phyloP scores from a whole-genome alignment of 2,888 invertebrate genomes.

The Aphodius granarius region DNA sequence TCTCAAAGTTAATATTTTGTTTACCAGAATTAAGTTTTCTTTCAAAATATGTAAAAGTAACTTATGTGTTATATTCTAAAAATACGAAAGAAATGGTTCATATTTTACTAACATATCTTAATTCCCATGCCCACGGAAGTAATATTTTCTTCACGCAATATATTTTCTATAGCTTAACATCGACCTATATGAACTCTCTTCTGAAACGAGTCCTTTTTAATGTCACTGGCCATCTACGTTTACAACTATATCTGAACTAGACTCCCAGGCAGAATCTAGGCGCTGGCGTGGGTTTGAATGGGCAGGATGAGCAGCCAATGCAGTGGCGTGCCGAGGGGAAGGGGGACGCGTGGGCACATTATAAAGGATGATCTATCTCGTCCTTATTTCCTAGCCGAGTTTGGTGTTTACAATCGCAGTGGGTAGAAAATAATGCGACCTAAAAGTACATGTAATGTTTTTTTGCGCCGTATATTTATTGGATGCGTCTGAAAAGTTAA shows the following conservation, averaged over 20 bases:
- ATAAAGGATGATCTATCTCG: not conserved
- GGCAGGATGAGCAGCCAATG: not conserved
- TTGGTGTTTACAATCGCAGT: not conserved
- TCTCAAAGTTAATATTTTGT: too few species aligned
- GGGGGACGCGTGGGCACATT: not conserved
- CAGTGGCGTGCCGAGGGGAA: not conserved
- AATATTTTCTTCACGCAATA: too few species aligned
- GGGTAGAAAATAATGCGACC: not conserved
- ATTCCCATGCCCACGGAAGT: too few species aligned
- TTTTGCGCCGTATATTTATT: not conserved
- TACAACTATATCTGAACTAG: not conserved
- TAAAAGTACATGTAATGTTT: not conserved
- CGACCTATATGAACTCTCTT: not conserved
- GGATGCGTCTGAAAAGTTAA: not conserved
- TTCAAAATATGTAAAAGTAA: too few species aligned
- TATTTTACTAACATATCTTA: too few species aligned
- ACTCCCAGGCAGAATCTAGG: not conserved
- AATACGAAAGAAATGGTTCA: too few species aligned
- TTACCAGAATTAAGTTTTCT: too few species aligned
- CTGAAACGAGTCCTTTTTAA: not conserved
- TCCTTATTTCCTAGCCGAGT: not conserved
- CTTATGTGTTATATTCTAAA: too few species aligned
- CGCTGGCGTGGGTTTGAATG: not conserved
- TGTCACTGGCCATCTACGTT: not conserved
- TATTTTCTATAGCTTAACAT: too few species aligned